A percentile compares a stretch with the other conserved stretches of the same genome.
Conservation (phyloP, 2,113 vertebrate species). For the Microtus pennsylvanicus region DNA sequence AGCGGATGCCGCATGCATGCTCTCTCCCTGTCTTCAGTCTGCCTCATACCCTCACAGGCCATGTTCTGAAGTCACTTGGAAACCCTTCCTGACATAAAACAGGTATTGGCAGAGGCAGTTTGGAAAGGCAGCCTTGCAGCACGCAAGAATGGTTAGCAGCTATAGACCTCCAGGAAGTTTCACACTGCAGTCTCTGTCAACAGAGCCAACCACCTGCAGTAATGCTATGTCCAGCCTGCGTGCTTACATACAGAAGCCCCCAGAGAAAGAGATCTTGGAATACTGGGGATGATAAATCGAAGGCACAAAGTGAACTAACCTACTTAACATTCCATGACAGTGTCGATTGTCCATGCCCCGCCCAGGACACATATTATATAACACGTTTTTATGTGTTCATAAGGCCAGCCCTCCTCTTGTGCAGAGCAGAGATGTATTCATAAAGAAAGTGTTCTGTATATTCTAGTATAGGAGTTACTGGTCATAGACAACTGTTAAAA, state of each 20-base stretch:
- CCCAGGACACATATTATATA: neutral
- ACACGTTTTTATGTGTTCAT: neutral
- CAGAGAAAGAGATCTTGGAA: neutral
- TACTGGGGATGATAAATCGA: neutral
- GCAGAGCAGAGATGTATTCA: neutral
- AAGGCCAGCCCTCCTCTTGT: neutral
- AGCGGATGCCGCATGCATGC: too few species aligned
- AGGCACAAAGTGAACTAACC: neutral
- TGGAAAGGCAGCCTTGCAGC: neutral
- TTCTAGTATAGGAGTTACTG: neutral
- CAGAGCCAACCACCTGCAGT: rapidly evolving
- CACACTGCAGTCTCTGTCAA: neutral
- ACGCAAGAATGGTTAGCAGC: neutral
- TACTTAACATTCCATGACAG: neutral
- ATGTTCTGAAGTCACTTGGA: neutral
- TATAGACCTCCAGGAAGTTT: neutral
- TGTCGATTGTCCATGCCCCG: neutral
- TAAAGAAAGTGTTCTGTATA: neutral
- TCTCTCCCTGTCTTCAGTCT: neutral
- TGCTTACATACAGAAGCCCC: neutral
- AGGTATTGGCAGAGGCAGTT: neutral
- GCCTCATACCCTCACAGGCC: neutral
- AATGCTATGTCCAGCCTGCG: neutral
- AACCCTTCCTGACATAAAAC: neutral
- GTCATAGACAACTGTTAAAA: neutral